Base-by-base conservation (phyloP, 2,888 invertebrate genomes). In the Morpho achilles region DNA sequence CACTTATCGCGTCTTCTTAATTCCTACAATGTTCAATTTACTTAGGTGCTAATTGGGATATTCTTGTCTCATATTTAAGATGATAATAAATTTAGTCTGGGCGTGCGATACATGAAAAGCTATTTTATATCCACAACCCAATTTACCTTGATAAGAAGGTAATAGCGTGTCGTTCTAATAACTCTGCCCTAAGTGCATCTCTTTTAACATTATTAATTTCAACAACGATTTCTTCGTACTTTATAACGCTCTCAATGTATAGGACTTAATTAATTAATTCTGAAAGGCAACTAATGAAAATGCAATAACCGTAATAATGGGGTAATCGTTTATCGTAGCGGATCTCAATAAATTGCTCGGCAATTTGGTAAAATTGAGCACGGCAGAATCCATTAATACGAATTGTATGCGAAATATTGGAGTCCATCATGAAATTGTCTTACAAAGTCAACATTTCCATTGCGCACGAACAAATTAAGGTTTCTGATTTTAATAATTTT, bases 181-280 rank as follows among this genome's bases (percentile, higher is more conserved):
- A 23, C 3, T 32, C 32, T 32, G 32, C 32, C 3, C 32, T 32
- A 32, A 32, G 32, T 32, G 32, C 32, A 32, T 32, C 48, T 56
- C 56, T 59, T 59, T 63, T 57, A 61, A 61, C 46, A 59, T 63
- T 63, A 63, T 61, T 61, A 59, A 63, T 63, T 63, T 63, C 56
- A 50, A 58, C 56, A 52, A 59, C 50, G 59, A 55, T 51, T 53
- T 47, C 58, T 56, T 53, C 50, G 49, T 42, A 61, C 58, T 63
- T 59, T 55, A 63, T 59, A 46, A 43, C 56, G 45, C 61, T 63
- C 53, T 58, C 51, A 59, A 57, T 61, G 55, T 59, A 63, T 48
- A 62, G 60, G 44, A 60, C 62, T 64, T 62, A 64, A 64, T 64
- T 61, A 60, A 64, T 62, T 62, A 64, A 62, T 64, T 60, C 62